These are phyloP conservation scores for Scelioninae gen. 1 DNA, from an alignment of 2,888 invertebrate species.

Conservation along the genomic window DNA sequence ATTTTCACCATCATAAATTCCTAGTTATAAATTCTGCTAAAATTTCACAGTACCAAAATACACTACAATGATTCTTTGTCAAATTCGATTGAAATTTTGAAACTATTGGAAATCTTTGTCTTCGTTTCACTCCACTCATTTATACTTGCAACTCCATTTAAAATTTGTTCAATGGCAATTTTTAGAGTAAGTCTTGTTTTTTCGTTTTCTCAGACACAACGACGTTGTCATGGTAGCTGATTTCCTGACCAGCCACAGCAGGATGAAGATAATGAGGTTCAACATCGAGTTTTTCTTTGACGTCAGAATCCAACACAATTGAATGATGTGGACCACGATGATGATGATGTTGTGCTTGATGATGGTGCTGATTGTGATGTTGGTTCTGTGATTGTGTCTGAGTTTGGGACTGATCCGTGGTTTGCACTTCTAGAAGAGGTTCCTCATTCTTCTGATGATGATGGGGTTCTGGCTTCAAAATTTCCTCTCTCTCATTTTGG, in stretches of 20 bases:
- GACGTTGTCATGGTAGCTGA: constrained; percentile 85
- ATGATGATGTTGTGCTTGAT: constrained; percentile 74
- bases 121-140: neutral
- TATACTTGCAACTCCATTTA: neutral
- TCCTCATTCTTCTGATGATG: constrained; percentile 58
- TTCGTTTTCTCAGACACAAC: constrained; percentile 81
- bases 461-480: constrained; percentile 34
- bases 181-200: constrained; percentile 77
- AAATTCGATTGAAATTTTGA: neutral
- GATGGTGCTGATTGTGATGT: constrained; percentile 79
- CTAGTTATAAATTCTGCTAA: no score
- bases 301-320: constrained; percentile 85
- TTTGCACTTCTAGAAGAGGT: constrained; percentile 62
- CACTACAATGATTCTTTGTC: no score
- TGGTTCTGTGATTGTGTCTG: constrained; percentile 76
- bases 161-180: constrained; percentile 7
- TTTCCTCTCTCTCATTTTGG: constrained; percentile 71
- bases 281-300: constrained; percentile 86
- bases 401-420: constrained; percentile 78
- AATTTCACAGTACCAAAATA: no score
- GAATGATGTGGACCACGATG: constrained; percentile 86
- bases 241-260: constrained; percentile 86
- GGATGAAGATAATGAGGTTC: constrained; percentile 87
- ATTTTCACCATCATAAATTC: no score
- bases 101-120: neutral